Conservation (phyloP, 35 echinoderm and acorn worm genomes). For the Acanthaster planci region DNA sequence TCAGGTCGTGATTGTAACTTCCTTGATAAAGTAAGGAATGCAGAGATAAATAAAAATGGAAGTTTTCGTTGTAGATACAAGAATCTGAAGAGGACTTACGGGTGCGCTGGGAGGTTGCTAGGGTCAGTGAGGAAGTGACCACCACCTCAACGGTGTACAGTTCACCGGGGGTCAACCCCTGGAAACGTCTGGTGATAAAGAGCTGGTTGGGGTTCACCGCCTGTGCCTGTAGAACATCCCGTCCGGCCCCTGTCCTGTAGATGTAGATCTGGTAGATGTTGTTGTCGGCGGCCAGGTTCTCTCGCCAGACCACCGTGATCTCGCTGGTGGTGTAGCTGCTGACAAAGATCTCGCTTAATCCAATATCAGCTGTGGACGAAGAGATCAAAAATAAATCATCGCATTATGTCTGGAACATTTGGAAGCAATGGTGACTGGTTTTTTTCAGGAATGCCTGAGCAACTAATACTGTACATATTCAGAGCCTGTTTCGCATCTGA, state of each 20-base stretch:
- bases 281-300: not conserved
- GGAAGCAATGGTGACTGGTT: no score
- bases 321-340: slow-evolving; percentile 5
- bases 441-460: no score
- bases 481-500: no score
- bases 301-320: not conserved
- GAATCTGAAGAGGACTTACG: not conserved
- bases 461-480: no score
- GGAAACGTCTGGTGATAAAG: not conserved
- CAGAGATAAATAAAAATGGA: no score
- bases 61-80: no score
- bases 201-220: not conserved
- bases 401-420: no score
- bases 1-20: no score
- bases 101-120: not conserved
- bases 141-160: slow-evolving; percentile 15
- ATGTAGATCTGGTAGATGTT: not conserved
- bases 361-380: not conserved
- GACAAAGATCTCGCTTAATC: not conserved
- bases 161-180: not conserved
- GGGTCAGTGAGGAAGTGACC: not conserved
- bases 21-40: no score
- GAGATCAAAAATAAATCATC: no score
- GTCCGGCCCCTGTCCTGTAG: not conserved
- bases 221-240: not conserved